Base-by-base conservation (phyloP, 2,888 invertebrate genomes). In the Antheraea yamamai region DNA sequence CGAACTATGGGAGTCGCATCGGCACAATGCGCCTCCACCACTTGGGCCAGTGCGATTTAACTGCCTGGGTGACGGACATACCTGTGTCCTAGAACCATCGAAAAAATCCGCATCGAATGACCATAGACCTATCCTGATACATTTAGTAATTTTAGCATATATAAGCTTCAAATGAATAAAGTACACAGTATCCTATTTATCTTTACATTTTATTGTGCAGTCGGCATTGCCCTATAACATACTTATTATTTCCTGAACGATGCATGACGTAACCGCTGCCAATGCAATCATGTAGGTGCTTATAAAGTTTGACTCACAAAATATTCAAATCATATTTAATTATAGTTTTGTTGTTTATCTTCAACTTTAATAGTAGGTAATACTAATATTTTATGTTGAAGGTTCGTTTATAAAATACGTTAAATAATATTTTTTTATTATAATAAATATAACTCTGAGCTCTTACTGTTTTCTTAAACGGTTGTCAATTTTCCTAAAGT, bases 281-380 rank as follows among this genome's bases (percentile, higher is more conserved):
- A 30, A 30, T 66, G 26, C 64, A 66, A 66, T 30, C 14, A 66
- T 66, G 64, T 66, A 66, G 64, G 64, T 66, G 64, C 30, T 66
- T 66, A 66, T 66, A 66, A 66, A 30, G 30, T 66, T 66, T 66
- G 64, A 66, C 6, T 66, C 64, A 66, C 26, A 66, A 66, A 66
- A 66, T 66, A 30, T 26, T 26, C 30, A 66, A 30, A 16, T 66
- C 64, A 66, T 66, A 66, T 16, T 66, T 66, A 66, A 30, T 66
- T 66, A 66, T 66, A 66, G 64, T 66, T 66, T 66, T 30, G 26
- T 66, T 66, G 30, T 66, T 30, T 66, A 6, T 30, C 12, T 66
- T 66, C 30, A 66, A 66, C 16, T 26, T 66, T 20, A 20, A 16
- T 52, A 6, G 3, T 18, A 4, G 55, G 20, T 55, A 7, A 55